Conservation (phyloP, 2,797 vertebrate species). For the Valencia hispanica region DNA sequence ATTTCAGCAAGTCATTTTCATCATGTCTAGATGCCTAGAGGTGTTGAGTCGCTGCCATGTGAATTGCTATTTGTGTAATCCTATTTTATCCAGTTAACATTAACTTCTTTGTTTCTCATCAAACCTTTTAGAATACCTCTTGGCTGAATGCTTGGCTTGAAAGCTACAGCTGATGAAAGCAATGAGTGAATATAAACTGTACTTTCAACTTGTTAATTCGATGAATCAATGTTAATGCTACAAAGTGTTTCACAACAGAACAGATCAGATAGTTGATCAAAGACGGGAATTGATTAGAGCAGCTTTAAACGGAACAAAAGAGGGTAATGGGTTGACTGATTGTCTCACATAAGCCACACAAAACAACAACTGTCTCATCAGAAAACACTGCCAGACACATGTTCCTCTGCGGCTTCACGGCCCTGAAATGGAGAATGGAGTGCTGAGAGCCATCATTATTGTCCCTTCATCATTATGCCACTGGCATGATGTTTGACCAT, state of each 20-base stretch:
- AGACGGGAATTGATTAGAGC: not conserved
- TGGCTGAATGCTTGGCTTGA: not conserved
- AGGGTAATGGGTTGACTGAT: not conserved
- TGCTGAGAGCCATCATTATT: slow-evolving; percentile 32
- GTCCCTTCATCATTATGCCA: slow-evolving; percentile 36
- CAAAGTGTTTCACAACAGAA: not conserved
- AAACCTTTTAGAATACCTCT: not conserved
- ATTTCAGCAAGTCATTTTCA: not conserved
- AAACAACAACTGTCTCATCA: not conserved
- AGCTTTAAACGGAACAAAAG: slow-evolving; percentile 6
- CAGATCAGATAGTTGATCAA: not conserved
- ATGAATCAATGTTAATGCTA: not conserved
- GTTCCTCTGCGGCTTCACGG: slow-evolving; percentile 15
- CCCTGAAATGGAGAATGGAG: slow-evolving; percentile 23
- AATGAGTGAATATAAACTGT: not conserved
- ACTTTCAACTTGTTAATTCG: not conserved
- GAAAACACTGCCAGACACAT: slow-evolving; percentile 8
- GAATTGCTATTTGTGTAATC: not conserved
- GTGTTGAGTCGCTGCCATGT: not conserved
- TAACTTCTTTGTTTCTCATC: not conserved
- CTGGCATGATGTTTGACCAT: slow-evolving; percentile 33
- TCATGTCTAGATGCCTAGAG: not conserved
- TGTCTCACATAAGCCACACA: not conserved
- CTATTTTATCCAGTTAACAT: not conserved
- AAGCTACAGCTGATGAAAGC: not conserved